Evolutionary conservation across 2,888 invertebrate genomes (phyloP), one percentile per base, ranked within the genome.

Genomic region (Drymonia ruficornis): DNA sequence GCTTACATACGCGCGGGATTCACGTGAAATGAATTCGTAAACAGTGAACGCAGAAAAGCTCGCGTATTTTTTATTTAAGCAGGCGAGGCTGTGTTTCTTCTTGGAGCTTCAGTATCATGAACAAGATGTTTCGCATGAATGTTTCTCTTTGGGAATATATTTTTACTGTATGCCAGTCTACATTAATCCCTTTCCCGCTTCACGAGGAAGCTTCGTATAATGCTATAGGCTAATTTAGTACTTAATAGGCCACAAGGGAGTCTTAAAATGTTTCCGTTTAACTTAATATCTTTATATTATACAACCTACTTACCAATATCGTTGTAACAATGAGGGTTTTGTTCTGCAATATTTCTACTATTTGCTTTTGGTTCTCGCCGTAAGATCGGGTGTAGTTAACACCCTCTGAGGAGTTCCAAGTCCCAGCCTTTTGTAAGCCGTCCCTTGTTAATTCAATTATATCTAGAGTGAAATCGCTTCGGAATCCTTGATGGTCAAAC

Each of bases 401-500:
- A 16, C 97, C 97, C 73, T 96, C 96, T 0, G 97, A 96, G 7
- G 97, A 96, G 81, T 97, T 97, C 97, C 98, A 98, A 36, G 95
- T 96, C 42, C 98, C 98, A 58, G 97, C 97, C 86, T 96, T 97
- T 76, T 96, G 95, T 51, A 98, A 91, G 0, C 98, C 98, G 56
- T 96, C 95, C 69, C 97, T 95, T 52, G 96, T 96, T 64, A 99
- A 93, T 85, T 99, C 98, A 63, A 99, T 96, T 70, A 99, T 96
- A 82, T 98, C 98, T 69, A 99, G 93, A 63, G 96, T 95, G 82
- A 99, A 98, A 85, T 98, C 97, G 46, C 97, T 96, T 58, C 99
- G 94, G 87, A 98, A 97, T 52, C 99, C 99, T 91, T 97, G 96
- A 87, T 97, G 96, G 90, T 98, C 98, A 87, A 99, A 98, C 89